Base-by-base conservation (phyloP, 1,140 invertebrate genomes). In the Agrypnia vestita region DNA sequence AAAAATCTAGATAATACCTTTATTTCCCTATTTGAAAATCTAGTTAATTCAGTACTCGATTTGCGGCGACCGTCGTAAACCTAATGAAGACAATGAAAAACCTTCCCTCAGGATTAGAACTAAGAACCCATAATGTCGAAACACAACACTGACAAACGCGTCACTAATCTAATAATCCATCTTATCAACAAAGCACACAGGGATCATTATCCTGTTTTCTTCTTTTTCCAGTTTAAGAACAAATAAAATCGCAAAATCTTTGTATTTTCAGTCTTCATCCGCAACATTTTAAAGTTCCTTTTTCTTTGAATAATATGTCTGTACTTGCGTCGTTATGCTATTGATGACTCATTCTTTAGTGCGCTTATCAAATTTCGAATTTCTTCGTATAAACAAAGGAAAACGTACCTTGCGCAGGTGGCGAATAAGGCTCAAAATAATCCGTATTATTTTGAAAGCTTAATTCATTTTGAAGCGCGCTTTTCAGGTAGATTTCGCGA, bases 351-450 rank as follows among this genome's bases (percentile, higher is more conserved):
- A 3, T 19, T 0, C 19, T 56, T 56, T 56, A 56, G 53, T 56
- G 53, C 15, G 15, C 53, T 62, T 62, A 62, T 62, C 59, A 62
- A 62, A 62, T 62, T 62, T 62, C 6, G 25, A 62, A 62, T 62
- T 62, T 62, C 19, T 13, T 62, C 19, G 9, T 43, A 7, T 62
- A 7, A 6, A n/a, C 59, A 15, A 11, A 13, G 19, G 59, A 62
- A 62, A 25, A 62, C 12, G 7, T 13, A 21, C 3, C 21, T 62
- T 43, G 11, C 25, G 21, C 13, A 3, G 3, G 8, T 12, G 19
- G 21, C 6, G 1, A 21, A 25, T 51, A 51, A 3, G 49, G 49
- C n/a, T 12, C n/a, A 15, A 13, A 13, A 13, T 51, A 21, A 35
- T 35, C 9, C 12, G 17, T 25, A 13, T 8, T 43, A 35, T 13